These are phyloP conservation scores for Sialia sialis DNA, from an alignment of 2,113 vertebrate genomes.

Conservation along the genomic window DNA sequence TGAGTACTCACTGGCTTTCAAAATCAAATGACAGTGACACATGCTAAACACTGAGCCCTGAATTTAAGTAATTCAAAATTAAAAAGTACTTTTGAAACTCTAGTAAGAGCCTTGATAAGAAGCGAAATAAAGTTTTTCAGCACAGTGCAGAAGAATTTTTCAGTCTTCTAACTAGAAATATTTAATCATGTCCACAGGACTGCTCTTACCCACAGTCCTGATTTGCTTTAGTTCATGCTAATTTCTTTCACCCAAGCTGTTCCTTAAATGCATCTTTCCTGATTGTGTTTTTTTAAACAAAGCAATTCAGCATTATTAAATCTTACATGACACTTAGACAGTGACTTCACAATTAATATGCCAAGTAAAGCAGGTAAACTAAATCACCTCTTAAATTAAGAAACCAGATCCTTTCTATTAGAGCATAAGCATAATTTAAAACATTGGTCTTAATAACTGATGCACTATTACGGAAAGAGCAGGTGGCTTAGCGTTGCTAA, in stretches of 20 bases:
- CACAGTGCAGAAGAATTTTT: neutral
- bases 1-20: neutral
- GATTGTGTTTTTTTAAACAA: neutral
- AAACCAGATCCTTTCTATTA: conserved; percentile 53
- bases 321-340: conserved; percentile 25
- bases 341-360: conserved; percentile 52
- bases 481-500: conserved; percentile 15
- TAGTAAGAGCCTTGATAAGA: neutral
- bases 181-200: neutral
- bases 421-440: conserved; percentile 54
- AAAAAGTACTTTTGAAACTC: neutral
- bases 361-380: conserved; percentile 50
- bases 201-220: neutral
- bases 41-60: neutral
- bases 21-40: neutral
- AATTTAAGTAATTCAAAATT: neutral
- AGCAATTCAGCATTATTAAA: conserved; percentile 23
- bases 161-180: neutral
- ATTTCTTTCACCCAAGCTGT: neutral
- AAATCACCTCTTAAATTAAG: conserved; percentile 55
- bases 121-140: neutral
- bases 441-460: conserved; percentile 47
- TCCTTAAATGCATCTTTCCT: neutral
- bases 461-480: conserved; percentile 37
- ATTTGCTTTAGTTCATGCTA: neutral